Evolutionary conservation across 2,888 invertebrate species (phyloP).

Genomic region (Noctuana brunneofusca): DNA sequence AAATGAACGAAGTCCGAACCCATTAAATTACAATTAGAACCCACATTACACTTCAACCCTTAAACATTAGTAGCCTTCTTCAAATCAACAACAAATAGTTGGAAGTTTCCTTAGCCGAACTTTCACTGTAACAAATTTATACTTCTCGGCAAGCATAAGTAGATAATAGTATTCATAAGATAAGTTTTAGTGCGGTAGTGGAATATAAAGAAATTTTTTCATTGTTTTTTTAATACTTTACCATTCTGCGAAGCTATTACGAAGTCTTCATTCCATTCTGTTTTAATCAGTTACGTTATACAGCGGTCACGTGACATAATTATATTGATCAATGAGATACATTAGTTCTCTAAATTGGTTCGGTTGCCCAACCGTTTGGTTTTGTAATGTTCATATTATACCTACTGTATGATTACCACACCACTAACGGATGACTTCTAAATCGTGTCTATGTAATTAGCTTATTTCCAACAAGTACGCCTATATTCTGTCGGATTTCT

Average conservation of each 20-base stretch:
- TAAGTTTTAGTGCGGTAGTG: not conserved
- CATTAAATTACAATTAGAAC: slow-evolving; percentile 23
- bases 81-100: slow-evolving; percentile 17
- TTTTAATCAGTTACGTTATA: too few species aligned
- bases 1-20: slow-evolving; percentile 1
- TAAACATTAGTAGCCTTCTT: slow-evolving; percentile 26
- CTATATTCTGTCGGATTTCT: not conserved
- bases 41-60: slow-evolving; percentile 8
- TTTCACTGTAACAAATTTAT: slow-evolving; percentile 18
- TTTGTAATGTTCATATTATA: too few species aligned
- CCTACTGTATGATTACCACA: not conserved
- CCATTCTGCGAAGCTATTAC: too few species aligned
- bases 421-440: not conserved
- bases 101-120: slow-evolving; percentile 20
- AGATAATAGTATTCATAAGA: not conserved
- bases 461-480: not conserved
- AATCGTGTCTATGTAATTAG: not conserved
- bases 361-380: too few species aligned
- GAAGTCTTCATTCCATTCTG: too few species aligned
- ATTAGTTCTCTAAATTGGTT: too few species aligned
- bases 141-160: not conserved
- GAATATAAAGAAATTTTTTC: not conserved
- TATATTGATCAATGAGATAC: too few species aligned
- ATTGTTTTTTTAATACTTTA: not conserved
- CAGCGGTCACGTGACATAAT: not conserved